Base-by-base conservation (phyloP, 1,140 invertebrate genomes). In the Euschistus heros region DNA sequence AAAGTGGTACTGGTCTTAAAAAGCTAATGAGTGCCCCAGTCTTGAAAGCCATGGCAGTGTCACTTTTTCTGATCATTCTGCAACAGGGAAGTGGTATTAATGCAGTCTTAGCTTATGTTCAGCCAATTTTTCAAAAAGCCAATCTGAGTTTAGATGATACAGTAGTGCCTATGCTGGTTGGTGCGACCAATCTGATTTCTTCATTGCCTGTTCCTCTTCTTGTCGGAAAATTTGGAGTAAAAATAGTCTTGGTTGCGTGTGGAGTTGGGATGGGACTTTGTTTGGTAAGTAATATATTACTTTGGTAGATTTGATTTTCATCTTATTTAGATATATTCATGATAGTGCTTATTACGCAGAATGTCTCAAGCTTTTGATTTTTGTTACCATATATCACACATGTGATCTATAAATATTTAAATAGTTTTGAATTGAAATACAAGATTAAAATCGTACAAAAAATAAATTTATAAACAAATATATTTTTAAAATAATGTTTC, bases 81-180 rank as follows among this genome's bases (percentile, higher is more conserved):
- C 66, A 67, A 59, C 66, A 67, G 44, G 55, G 55, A 27, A 60
- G 66, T 26, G 66, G 62, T 13, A 57, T 64, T 22, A 67, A 63
- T 14, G 66, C 50, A 7, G 62, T 67, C 18, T 18, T 67, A 10
- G 20, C 55, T 10, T 66, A 66, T 33, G 61, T 44, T 20, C 42
- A 61, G 26, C 37, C 27, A 14, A 66, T 66, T 24, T 66, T 66
- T 46, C 30, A 42, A 22, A 66, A 50, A 42, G 52, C 65, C 6
- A n/a, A 18, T 15, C 27, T 59, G 42, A n/a, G 52, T 26, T 47
- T 63, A 15, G 27, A 26, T 20, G 15, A 60, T 10, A 37, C 22
- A 8, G 27, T 42, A 6, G 59, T 55, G 20, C 24, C 66, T n/a
- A 67, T 67, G 44, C 44, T 67, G 20, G 20, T 67, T 20, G 66